Base-by-base conservation (phyloP, 2,888 invertebrate genomes). In the Dorcus parallelipipedus region DNA sequence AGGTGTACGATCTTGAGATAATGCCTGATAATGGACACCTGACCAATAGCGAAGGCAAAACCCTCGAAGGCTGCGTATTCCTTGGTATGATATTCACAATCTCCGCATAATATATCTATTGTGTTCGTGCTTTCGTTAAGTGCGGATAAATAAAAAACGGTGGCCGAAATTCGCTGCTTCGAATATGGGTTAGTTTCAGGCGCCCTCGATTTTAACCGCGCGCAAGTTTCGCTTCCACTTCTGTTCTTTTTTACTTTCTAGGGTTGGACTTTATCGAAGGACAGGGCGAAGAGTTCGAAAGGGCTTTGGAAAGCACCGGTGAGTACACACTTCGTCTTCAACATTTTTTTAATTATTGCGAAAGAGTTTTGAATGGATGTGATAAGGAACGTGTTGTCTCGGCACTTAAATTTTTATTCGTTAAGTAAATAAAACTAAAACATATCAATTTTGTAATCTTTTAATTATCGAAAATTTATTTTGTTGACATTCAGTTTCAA, bases 281-380 rank as follows among this genome's bases (percentile, higher is more conserved):
- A 68, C 86, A 86, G 81, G 87, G 87, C 66, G 86, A 87, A 72
- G 87, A 88, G 77, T 88, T 88, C 77, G 88, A 88, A 78, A 83
- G 84, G 69, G 88, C 88, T 64, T 84, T 88, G 69, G 86, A 86
- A 72, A 85, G 85, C 61, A 85, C 88, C 76, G 88, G 88, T 87
- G 73, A 79, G 80, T 73, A 33, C 26, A 33, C 5, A 6, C 26
- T 33, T 4, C 26, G 26, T 3, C 5, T 33, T 33, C 3, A 33
- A 7, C 3, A 3, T 7, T 33, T 33, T 33, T 33, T 33, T 33
- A 33, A 14, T 0, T 33, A 7, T 33, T 33, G 26, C 26, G 26
- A 33, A 33, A 33, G 26, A 33, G 3, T 33, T 33, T 33, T 33
- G 26, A 33, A 33, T 33, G 26, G 26, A 33, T 33, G 26, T 33